Percentiles rank a stretch among this genome's conserved stretches.
Conservation (phyloP, 2,797 vertebrate species). For the Triplophysa yarkandensis region DNA sequence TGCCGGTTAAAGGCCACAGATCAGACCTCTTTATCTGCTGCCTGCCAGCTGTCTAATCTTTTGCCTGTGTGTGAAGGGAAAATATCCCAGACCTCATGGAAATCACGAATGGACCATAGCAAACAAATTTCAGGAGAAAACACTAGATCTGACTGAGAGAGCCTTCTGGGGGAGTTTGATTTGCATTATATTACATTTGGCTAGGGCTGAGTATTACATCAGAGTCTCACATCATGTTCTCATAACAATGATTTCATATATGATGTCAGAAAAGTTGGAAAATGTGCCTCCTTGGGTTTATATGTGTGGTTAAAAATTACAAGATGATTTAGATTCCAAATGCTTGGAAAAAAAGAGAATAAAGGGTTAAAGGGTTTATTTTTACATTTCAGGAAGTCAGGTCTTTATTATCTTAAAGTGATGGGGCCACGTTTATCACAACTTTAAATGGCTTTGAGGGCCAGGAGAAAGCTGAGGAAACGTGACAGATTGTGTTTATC, state of each 20-base stretch:
- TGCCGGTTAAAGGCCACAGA: conserved; percentile 29
- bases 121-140: conserved; percentile 14
- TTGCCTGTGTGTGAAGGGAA: conserved; percentile 20
- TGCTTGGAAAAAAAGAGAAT: no score
- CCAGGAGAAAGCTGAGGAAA: conserved; percentile 21
- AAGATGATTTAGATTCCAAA: neutral
- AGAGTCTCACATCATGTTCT: neutral
- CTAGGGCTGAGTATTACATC: conserved; percentile 7
- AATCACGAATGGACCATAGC: neutral
- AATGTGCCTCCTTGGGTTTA: neutral
- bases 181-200: conserved; percentile 38
- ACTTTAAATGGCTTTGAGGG: conserved; percentile 12
- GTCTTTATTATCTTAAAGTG: conserved; percentile 57
- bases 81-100: conserved; percentile 23
- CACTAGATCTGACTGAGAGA: conserved; percentile 20
- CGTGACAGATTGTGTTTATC: conserved; percentile 27
- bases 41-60: conserved; percentile 38
- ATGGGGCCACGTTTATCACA: conserved; percentile 27
- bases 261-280: neutral
- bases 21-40: conserved; percentile 45
- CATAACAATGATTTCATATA: conserved; percentile 1
- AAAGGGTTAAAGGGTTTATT: neutral
- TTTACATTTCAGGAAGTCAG: conserved; percentile 47
- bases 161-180: conserved; percentile 17
- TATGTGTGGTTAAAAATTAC: neutral